Percentiles rank a stretch among this genome's conserved stretches.
Evolutionary conservation across 1,140 invertebrate species (phyloP).

Genomic region (Drosophila ironensis): DNA sequence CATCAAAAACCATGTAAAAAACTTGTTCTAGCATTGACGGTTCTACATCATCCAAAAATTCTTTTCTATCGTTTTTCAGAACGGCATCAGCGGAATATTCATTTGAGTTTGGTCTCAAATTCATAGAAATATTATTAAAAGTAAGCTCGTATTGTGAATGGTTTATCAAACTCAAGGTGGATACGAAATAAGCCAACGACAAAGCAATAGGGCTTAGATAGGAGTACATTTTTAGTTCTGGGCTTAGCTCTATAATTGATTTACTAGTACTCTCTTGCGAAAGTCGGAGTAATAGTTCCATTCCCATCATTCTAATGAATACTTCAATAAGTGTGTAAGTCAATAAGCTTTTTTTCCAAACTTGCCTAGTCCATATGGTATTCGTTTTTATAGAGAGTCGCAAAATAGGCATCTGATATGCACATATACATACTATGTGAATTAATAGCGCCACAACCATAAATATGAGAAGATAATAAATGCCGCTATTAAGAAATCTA

Average conservation of each 20-base stretch:
- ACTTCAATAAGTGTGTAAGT: not conserved
- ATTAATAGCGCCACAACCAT: conserved; percentile 24
- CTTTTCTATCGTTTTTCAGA: not conserved
- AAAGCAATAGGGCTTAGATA: conserved; percentile 89
- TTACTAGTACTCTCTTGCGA: conserved; percentile 84
- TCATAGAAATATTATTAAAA: conserved; percentile 21
- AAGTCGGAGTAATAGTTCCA: conserved; percentile 83
- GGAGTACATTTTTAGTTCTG: conserved; percentile 85
- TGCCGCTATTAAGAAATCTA: not conserved
- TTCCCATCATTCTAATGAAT: conserved; percentile 85
- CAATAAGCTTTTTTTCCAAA: not conserved
- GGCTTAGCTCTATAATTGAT: conserved; percentile 59
- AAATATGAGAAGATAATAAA: conserved; percentile 27
- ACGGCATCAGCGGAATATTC: not conserved
- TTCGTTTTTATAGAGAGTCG: conserved; percentile 86
- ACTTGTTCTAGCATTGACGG: conserved; percentile 85
- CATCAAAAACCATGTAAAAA: conserved; percentile 85
- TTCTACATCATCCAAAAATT: conserved; percentile 1
- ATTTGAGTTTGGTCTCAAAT: conserved; percentile 8
- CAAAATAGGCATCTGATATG: conserved; percentile 66
- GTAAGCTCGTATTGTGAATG: conserved; percentile 84
- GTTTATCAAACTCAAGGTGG: conserved; percentile 87
- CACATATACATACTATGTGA: conserved; percentile 34
- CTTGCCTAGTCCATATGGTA: conserved; percentile 86
- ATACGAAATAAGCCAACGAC: conserved; percentile 87